These are phyloP conservation scores for Cherax destructor DNA, from an alignment of 1,140 invertebrate species.

Conservation along the genomic window DNA sequence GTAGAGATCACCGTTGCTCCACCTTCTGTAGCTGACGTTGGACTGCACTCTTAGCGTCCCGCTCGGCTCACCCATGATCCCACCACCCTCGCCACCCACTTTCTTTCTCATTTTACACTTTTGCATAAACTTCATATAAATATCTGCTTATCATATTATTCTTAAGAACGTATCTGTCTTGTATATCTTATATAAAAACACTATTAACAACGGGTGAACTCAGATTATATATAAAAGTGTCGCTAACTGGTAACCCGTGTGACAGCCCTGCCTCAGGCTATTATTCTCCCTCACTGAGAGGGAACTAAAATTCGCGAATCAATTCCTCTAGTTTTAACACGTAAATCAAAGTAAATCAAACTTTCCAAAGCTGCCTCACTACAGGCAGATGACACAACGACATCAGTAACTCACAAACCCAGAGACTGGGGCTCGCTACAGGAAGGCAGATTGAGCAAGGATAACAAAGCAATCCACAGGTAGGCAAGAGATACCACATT, in stretches of 20 bases:
- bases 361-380: too few relatives aligned
- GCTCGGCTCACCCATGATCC: background rate
- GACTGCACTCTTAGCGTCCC: background rate
- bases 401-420: too few relatives aligned
- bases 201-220: background rate
- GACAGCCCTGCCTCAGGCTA: background rate
- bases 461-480: too few relatives aligned
- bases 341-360: too few relatives aligned
- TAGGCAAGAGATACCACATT: too few relatives aligned
- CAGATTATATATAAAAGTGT: background rate
- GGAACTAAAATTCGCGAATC: constrained; percentile 1
- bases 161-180: background rate
- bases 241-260: background rate
- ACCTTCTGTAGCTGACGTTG: background rate
- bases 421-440: background rate
- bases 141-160: background rate
- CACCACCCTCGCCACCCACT: background rate
- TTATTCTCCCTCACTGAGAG: background rate
- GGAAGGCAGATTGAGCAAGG: background rate
- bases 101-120: background rate
- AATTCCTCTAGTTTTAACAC: background rate
- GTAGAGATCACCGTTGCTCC: background rate
- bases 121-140: background rate
- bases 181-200: background rate
- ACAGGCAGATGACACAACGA: too few relatives aligned